Evolutionary conservation across 2,797 vertebrate species (phyloP), one percentile per base, ranked within the genome.

Genomic region (Ctenosaura bakeri): DNA sequence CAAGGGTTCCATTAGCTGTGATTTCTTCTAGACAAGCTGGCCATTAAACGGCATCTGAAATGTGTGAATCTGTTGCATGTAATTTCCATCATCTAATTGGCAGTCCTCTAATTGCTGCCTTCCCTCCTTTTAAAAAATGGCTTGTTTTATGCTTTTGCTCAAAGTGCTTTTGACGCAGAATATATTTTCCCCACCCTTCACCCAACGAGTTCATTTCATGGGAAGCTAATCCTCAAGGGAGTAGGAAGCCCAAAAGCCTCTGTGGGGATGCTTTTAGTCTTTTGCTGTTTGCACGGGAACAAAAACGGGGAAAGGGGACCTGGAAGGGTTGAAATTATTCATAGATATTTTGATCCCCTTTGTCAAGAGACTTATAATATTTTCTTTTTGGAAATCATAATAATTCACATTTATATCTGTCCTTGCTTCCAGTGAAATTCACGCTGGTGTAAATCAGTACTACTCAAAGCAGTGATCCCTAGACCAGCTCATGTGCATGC

Each of bases 81-180:
- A 95, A 96, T 96, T 46, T 97, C 95, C 92, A 93, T 94, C 95
- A 96, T 59, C 89, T 92, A 92, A 95, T 93, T 96, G 94, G 92
- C 95, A 96, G 95, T 92, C 50, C 92, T 92, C 94, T 96, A 96
- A 97, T 96, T 97, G 96, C 95, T 38, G 46, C 95, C 96, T 94
- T 95, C 94, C 93, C 94, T 96, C 94, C 94, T 69, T 69, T 29
- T 10, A 69, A 95, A 95, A 35, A 78, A 88, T 92, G 13, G 94
- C 94, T 93, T 93, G 74, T 95, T 95, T 92, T 94, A 93, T 86
- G 93, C 87, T 88, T 93, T 93, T 90, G 93, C 92, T 95, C 92
- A 59, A 86, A 95, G 93, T 87, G 86, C 89, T 94, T 92, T 86
- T 85, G 87, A 91, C 91, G 86, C 50, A 73, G 85, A 69, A 84